Evolutionary conservation across 2,113 vertebrate species (phyloP).

Genomic region (Cervus canadensis): DNA sequence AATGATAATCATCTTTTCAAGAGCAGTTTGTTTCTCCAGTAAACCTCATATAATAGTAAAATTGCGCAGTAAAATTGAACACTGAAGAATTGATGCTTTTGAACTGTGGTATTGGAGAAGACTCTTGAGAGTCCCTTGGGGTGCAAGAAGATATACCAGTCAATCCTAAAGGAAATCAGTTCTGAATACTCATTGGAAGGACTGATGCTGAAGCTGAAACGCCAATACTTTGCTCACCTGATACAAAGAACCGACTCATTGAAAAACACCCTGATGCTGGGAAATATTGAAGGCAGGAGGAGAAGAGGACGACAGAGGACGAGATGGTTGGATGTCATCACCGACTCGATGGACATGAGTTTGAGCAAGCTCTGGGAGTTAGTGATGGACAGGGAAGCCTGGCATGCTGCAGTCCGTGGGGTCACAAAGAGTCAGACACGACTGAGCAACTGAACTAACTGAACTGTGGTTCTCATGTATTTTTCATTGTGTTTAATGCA

Average conservation of each 20-base stretch:
- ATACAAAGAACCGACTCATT: background rate
- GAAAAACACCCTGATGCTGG: background rate
- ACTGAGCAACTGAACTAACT: background rate
- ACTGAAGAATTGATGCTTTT: background rate
- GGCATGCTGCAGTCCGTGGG: background rate
- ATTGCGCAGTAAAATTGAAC: background rate
- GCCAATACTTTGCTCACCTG: background rate
- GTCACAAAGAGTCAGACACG: background rate
- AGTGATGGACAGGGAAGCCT: background rate
- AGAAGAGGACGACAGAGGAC: background rate
- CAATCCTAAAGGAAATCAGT: background rate
- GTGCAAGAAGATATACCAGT: background rate
- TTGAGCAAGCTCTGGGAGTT: background rate
- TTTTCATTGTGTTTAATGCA: background rate
- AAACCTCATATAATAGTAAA: background rate
- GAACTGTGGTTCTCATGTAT: background rate
- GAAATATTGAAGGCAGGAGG: background rate
- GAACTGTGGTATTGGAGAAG: background rate
- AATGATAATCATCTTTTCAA: background rate
- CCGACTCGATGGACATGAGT: accelerated
- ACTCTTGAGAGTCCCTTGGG: background rate
- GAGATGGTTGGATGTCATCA: background rate
- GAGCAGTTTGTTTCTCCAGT: background rate
- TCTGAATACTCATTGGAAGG: background rate
- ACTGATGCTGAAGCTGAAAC: background rate